These are phyloP conservation scores for Galbula dea DNA, from an alignment of 2,113 vertebrate genomes.

Conservation along the genomic window DNA sequence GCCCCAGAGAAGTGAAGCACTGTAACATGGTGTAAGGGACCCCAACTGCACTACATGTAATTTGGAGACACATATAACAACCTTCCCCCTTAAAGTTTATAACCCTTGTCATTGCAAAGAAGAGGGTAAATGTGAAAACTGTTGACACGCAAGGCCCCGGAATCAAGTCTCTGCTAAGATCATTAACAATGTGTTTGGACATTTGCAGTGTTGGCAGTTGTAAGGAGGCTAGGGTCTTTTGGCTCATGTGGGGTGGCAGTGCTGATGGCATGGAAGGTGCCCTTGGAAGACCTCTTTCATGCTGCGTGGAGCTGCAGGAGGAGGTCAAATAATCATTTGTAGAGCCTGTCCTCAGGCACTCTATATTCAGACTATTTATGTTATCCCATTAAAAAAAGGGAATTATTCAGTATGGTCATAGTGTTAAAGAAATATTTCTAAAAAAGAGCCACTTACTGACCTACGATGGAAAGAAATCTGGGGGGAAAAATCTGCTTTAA, in stretches of 20 bases:
- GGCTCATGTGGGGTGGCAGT: accelerated
- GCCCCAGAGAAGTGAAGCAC: background rate
- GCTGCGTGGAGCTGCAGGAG: background rate
- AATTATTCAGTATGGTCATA: background rate
- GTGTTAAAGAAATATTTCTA: background rate
- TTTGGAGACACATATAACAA: background rate
- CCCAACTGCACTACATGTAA: background rate
- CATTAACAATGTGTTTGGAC: background rate
- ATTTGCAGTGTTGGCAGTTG: background rate
- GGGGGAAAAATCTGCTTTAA: background rate
- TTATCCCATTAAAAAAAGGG: background rate
- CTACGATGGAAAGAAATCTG: background rate
- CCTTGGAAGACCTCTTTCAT: background rate
- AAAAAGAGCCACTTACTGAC: background rate
- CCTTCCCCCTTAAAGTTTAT: too few species aligned
- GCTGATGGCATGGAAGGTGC: accelerated
- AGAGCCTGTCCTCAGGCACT: background rate
- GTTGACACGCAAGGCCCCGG: background rate
- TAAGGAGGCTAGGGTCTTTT: background rate
- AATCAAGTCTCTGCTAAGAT: background rate
- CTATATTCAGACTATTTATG: background rate
- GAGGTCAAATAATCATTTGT: background rate
- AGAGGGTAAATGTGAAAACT: slow-evolving; percentile 17
- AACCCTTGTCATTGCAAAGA: background rate
- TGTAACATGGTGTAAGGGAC: background rate